These are phyloP conservation scores for Cardinalis cardinalis DNA, from an alignment of 2,113 vertebrate genomes.

Conservation along the genomic window DNA sequence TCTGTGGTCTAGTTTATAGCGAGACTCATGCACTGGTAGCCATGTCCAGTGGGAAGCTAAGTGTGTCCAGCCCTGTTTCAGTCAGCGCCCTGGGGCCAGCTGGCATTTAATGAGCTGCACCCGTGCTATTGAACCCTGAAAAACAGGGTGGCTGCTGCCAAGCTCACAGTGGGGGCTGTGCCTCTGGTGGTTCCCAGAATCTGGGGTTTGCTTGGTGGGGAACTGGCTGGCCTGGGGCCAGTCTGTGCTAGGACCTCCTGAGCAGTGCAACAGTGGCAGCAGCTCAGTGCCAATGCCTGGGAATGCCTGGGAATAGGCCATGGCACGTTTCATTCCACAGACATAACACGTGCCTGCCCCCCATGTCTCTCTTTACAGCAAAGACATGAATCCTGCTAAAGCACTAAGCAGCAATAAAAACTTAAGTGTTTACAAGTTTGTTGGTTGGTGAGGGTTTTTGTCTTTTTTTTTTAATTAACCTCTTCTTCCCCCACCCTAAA, in stretches of 20 bases:
- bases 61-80: background rate
- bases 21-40: background rate
- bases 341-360: background rate
- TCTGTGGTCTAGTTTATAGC: background rate
- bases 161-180: background rate
- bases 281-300: background rate
- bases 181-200: background rate
- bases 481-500: too few species aligned
- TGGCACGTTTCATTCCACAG: background rate
- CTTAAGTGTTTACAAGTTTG: background rate
- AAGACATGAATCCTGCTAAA: background rate
- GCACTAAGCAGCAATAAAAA: background rate
- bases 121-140: background rate
- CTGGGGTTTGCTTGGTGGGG: background rate
- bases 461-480: background rate
- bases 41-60: background rate
- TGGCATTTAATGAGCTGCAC: background rate
- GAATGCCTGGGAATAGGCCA: background rate
- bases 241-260: background rate
- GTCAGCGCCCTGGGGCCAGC: background rate
- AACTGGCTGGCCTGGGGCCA: background rate
- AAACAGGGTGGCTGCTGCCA: conserved; percentile 12
- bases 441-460: background rate
- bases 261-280: background rate
- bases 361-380: background rate